These are phyloP conservation scores for Antrozous pallidus DNA, from an alignment of 2,797 vertebrate species.

Conservation along the genomic window DNA sequence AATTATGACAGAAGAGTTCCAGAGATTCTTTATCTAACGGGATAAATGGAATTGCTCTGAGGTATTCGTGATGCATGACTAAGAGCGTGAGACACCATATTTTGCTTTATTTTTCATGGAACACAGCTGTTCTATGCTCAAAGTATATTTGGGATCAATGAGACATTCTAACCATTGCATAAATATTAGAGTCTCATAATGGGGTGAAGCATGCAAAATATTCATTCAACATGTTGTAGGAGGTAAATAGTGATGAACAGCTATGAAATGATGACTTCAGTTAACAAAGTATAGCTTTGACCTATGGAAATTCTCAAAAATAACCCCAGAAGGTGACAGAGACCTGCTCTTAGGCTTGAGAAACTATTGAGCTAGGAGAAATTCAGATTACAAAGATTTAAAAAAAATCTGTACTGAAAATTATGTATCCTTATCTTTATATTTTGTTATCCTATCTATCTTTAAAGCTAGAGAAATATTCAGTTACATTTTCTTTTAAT, in stretches of 20 bases:
- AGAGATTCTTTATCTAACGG: background rate
- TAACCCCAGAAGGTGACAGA: background rate
- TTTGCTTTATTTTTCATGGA: background rate
- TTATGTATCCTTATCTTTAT: background rate
- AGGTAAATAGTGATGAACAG: background rate
- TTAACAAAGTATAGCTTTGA: background rate
- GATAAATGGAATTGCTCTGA: background rate
- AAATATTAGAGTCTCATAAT: background rate
- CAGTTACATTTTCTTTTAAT: background rate
- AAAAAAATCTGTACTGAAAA: background rate
- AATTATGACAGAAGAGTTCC: background rate
- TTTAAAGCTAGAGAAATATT: background rate
- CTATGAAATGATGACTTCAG: background rate
- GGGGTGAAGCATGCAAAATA: background rate
- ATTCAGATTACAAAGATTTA: background rate
- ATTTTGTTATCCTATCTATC: background rate
- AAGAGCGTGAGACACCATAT: background rate
- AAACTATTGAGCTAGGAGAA: background rate
- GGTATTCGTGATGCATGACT: background rate
- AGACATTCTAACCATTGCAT: background rate
- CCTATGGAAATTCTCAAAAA: background rate
- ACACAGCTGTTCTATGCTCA: background rate
- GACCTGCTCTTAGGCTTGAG: background rate
- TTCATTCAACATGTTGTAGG: background rate
- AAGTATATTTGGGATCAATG: background rate